These are phyloP conservation scores for Euthynnus affinis DNA, from an alignment of 2,797 vertebrate genomes.

Conservation along the genomic window DNA sequence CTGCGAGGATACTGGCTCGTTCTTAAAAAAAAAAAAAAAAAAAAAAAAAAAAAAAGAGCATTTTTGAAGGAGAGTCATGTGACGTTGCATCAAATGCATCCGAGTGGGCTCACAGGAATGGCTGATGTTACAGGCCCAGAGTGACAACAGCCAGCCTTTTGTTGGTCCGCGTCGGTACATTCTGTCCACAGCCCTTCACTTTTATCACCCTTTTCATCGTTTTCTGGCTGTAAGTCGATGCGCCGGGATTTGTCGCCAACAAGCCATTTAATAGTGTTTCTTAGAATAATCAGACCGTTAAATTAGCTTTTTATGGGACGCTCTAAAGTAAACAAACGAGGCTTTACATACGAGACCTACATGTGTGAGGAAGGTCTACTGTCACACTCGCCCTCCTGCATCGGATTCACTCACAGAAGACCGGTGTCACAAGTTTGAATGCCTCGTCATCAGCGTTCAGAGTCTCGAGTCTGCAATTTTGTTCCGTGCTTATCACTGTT, in stretches of 20 bases:
- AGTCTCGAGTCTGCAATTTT: not conserved
- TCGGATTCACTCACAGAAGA: not conserved
- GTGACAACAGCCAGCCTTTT: constrained; percentile 56
- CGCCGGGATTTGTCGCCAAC: constrained; percentile 12
- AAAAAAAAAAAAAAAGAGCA: not conserved
- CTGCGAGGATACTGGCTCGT: not conserved
- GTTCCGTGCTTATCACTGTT: not conserved
- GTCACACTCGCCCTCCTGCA: not conserved
- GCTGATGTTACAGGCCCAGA: constrained; percentile 34
- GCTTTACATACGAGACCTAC: not conserved
- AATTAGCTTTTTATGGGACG: constrained; percentile 33
- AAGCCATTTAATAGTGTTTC: constrained; percentile 16
- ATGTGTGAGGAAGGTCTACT: not conserved
- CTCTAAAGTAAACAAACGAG: constrained; percentile 16
- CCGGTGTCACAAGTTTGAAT: not conserved
- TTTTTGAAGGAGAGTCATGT: constrained; percentile 20
- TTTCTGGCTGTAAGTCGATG: constrained; percentile 2
- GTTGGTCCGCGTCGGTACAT: constrained; percentile 53
- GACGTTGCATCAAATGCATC: constrained; percentile 26
- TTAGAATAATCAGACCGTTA: constrained; percentile 16
- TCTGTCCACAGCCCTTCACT: constrained; percentile 52
- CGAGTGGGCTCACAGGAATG: constrained; percentile 54
- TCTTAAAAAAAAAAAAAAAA: not conserved
- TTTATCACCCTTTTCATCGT: constrained; percentile 29
- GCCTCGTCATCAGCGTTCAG: not conserved